Evolutionary conservation across 2,888 invertebrate genomes (phyloP).

Genomic region (Lutraria lutraria): DNA sequence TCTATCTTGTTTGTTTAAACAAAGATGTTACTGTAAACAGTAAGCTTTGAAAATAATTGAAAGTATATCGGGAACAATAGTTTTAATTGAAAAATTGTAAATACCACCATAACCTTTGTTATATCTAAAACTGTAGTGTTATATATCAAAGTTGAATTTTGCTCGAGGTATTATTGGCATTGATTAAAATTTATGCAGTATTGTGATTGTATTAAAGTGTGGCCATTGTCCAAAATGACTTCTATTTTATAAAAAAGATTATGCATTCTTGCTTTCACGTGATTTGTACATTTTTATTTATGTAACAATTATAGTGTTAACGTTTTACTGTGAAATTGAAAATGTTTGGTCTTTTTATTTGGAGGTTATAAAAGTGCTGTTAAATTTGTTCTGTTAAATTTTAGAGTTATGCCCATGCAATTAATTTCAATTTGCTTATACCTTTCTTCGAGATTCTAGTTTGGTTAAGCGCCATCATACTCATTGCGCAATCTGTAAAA

Average conservation of each 20-base stretch:
- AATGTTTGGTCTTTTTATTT: not conserved
- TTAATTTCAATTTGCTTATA: not conserved
- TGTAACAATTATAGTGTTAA: not conserved
- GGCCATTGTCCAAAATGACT: too few relatives aligned
- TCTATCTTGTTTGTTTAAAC: not conserved
- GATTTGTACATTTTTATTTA: not conserved
- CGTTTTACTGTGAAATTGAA: not conserved
- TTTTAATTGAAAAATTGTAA: not conserved
- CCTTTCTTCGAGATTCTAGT: not conserved
- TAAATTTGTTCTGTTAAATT: not conserved
- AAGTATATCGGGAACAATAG: not conserved
- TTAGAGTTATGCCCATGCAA: not conserved
- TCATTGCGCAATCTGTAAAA: not conserved
- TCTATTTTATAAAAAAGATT: too few relatives aligned
- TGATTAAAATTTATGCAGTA: not conserved
- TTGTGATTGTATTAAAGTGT: not conserved
- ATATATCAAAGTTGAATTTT: not conserved
- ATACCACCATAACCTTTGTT: not conserved
- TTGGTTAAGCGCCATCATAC: not conserved
- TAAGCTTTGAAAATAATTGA: not conserved
- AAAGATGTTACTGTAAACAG: not conserved
- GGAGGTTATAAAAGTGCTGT: not conserved
- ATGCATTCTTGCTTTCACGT: not conserved
- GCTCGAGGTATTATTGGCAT: not conserved
- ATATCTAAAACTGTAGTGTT: not conserved